phyloP scores from a whole-genome alignment of 2,888 invertebrate species.

The Spisula subtruncata region DNA sequence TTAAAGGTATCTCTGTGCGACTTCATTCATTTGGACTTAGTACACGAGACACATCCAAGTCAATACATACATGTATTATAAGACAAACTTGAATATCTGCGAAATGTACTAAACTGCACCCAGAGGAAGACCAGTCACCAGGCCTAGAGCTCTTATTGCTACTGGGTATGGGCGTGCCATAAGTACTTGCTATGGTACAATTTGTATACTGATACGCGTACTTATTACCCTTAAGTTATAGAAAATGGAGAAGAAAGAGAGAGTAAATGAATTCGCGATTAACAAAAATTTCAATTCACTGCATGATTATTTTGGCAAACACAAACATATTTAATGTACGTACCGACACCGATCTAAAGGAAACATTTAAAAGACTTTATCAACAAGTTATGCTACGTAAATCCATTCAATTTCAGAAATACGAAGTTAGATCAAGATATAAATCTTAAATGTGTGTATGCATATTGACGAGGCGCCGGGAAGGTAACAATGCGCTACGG shows the following conservation, averaged over 20 bases:
- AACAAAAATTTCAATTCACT: not conserved
- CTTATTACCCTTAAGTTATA: not conserved
- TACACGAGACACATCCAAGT: too few relatives aligned
- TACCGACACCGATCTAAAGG: not conserved
- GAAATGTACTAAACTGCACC: too few relatives aligned
- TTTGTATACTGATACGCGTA: not conserved
- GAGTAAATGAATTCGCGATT: not conserved
- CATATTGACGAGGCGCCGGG: not conserved
- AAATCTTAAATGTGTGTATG: not conserved
- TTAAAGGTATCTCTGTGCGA: too few relatives aligned
- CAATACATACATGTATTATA: too few relatives aligned
- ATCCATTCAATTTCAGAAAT: slow-evolving; percentile 13
- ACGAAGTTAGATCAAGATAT: not conserved
- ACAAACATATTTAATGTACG: not conserved
- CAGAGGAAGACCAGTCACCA: too few relatives aligned
- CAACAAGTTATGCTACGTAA: slow-evolving; percentile 7
- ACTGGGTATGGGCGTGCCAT: too few relatives aligned
- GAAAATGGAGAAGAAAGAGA: not conserved
- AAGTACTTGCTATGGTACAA: too few relatives aligned
- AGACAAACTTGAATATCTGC: too few relatives aligned
- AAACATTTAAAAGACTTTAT: not conserved
- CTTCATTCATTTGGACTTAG: too few relatives aligned
- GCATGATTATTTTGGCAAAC: not conserved
- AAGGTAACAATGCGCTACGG: not conserved
- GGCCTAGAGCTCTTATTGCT: too few relatives aligned